Evolutionary conservation across 1,140 invertebrate genomes (phyloP).

Genomic region (Zaprionus tsacasi): DNA sequence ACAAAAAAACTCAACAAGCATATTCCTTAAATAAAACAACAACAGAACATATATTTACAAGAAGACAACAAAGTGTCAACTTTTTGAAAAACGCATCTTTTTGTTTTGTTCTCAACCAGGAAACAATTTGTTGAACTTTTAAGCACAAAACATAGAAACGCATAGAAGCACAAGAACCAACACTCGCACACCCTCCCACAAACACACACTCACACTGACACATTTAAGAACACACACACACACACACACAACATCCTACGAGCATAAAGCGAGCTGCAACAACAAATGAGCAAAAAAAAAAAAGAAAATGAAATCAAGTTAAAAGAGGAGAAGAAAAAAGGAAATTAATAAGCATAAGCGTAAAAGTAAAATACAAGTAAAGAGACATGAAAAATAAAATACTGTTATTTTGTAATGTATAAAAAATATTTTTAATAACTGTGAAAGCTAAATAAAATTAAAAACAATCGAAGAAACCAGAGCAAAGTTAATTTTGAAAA

Average conservation of each 20-base stretch:
- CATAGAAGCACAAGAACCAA: slow-evolving; percentile 42
- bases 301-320: slow-evolving; percentile 19
- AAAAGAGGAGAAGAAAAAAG: slow-evolving; percentile 40
- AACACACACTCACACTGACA: slow-evolving; percentile 19
- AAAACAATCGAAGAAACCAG: slow-evolving; percentile 72
- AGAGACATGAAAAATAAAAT: slow-evolving; percentile 72
- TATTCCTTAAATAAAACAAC: slow-evolving; percentile 41
- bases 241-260: slow-evolving; percentile 39
- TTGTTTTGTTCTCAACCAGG: slow-evolving; percentile 47
- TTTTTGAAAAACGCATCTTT: slow-evolving; percentile 19
- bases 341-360: slow-evolving; percentile 77
- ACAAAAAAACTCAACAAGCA: slow-evolving; percentile 35
- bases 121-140: slow-evolving; percentile 51
- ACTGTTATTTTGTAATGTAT: slow-evolving; percentile 84
- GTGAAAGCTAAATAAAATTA: slow-evolving; percentile 85
- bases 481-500: slow-evolving; percentile 61
- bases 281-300: slow-evolving; percentile 73
- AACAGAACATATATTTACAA: neutral
- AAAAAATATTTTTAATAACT: slow-evolving; percentile 84
- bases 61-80: neutral
- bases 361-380: slow-evolving; percentile 51
- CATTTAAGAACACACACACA: slow-evolving; percentile 28
- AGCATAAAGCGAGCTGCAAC: slow-evolving; percentile 72
- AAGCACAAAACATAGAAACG: slow-evolving; percentile 66
- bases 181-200: slow-evolving; percentile 36